Evolutionary conservation across 2,113 vertebrate genomes (phyloP).

Genomic region (Tupaia tana): DNA sequence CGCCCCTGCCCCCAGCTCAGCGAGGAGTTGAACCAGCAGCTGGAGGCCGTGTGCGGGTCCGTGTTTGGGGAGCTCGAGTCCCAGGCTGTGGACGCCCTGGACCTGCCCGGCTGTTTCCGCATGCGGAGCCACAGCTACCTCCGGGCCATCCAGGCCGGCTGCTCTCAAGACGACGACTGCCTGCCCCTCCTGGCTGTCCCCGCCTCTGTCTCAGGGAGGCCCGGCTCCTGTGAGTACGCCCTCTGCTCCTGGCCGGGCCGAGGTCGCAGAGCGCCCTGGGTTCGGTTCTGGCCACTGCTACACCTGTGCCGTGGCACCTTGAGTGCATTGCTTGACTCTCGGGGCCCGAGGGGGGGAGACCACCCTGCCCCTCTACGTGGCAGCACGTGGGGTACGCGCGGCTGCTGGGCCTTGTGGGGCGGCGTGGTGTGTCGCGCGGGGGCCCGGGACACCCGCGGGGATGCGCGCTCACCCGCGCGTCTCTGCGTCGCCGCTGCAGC

Average conservation of each 20-base stretch:
- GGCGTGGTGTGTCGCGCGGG: background rate
- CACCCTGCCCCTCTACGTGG: background rate
- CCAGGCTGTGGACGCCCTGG: constrained; percentile 97
- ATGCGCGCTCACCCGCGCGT: background rate
- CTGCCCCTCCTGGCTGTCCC: constrained; percentile 96
- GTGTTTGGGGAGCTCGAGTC: constrained; percentile 98
- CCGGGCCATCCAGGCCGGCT: constrained; percentile 98
- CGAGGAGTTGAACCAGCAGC: constrained; percentile 95
- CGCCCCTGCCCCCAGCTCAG: constrained; percentile 88
- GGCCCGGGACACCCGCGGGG: fast-evolving
- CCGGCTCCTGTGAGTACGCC: constrained; percentile 93
- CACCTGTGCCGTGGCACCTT: background rate
- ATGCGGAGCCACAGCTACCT: constrained; percentile 99
- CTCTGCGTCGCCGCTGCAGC: constrained; percentile 86
- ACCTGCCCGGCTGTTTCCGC: constrained; percentile 98
- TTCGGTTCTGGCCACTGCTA: background rate
- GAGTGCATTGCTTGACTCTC: background rate
- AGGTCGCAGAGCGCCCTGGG: background rate
- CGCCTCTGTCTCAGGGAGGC: constrained; percentile 90
- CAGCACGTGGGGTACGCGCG: background rate
- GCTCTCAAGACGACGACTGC: constrained; percentile 98
- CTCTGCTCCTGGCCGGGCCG: background rate
- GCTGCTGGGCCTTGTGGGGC: background rate
- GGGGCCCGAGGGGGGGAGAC: background rate
- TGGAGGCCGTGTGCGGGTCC: constrained; percentile 96